Base-by-base conservation (phyloP, 1,140 invertebrate genomes). In the Euwallacea fornicatus region DNA sequence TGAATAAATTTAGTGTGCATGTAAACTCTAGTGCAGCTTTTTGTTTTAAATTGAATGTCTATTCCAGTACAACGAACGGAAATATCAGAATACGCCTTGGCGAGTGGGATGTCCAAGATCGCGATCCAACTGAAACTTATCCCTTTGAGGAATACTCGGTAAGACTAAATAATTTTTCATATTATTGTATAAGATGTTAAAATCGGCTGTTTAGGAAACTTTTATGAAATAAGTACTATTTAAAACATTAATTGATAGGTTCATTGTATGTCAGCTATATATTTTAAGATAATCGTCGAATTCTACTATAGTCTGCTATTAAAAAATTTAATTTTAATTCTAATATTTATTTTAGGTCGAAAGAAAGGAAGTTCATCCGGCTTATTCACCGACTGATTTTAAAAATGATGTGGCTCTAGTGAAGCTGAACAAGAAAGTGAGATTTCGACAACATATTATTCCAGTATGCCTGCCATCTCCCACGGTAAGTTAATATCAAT, bases 341-440 rank as follows among this genome's bases (percentile, higher is more conserved):
- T 58, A 21, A 8, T 53, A 42, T 66, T 21, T 56, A 7, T 64
- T 70, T 59, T 66, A 71, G 69, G 63, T 97, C 0, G 92, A 95
- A 79, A 84, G 93, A 13, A 95, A 95, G 80, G 93, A 95, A 83
- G 93, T 94, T 0, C 94, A 97, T 82, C 94, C 93, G 0, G 86
- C 91, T 50, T 96, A 96, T 81, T 93, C 93, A 73, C 90, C 93
- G 0, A 89, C 90, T 0, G 93, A 95, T 83, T 96, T 96, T 76
- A 88, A 91, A 73, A 95, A 96, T 78, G 95, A 97, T 76, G 88
- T 97, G 7, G 94, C 94, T 0, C 80, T 97, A 11, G 88, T 97
- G 0, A 91, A 92, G 72, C 82, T 96, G 16, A 89, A 92, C 66
- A 84, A 88, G 60, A 88, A 89, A 47, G 93, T 96, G 2, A 83